Evolutionary conservation across 2,113 vertebrate genomes (phyloP).

Genomic region (Brachypteracias leptosomus): DNA sequence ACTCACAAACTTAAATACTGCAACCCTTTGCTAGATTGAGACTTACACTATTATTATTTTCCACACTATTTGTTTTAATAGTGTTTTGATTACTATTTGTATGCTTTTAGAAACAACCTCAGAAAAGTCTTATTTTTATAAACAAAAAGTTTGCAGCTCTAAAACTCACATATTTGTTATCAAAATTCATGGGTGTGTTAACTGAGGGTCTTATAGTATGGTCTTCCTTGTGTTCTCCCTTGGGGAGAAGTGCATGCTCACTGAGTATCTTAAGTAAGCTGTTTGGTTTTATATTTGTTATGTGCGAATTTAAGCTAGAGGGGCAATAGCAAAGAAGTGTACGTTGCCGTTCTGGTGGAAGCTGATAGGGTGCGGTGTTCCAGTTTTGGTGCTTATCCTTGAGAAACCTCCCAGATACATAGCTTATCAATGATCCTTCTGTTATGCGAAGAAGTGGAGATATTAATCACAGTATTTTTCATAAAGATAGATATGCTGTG

Average conservation of each 20-base stretch:
- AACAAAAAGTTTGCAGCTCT: neutral
- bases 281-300: neutral
- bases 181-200: neutral
- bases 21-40: neutral
- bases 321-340: neutral
- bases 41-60: neutral
- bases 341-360: neutral
- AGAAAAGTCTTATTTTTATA: neutral
- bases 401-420: neutral
- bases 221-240: neutral
- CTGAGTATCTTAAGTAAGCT: neutral
- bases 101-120: neutral
- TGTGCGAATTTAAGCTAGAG: neutral
- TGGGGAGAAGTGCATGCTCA: neutral
- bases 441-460: neutral
- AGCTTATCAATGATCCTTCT: neutral
- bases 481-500: neutral
- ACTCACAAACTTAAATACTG: neutral
- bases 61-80: neutral
- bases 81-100: neutral
- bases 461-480: neutral
- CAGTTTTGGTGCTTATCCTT: neutral
- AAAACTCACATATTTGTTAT: neutral
- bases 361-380: neutral
- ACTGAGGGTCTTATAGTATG: neutral